These are phyloP conservation scores for Rhabdophis nuchalis DNA, from an alignment of 2,797 vertebrate species.

Conservation along the genomic window DNA sequence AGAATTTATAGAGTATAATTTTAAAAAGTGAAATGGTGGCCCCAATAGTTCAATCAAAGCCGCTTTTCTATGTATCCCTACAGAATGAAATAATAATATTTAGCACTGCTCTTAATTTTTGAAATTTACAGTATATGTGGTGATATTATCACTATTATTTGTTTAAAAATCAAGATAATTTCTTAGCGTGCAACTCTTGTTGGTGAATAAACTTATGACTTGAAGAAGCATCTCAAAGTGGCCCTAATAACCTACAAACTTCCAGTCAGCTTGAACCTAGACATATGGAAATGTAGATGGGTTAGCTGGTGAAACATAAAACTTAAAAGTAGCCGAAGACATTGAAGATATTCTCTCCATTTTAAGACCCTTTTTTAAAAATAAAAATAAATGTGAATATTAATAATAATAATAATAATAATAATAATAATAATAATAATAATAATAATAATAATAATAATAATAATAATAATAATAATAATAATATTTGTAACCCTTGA, in stretches of 20 bases:
- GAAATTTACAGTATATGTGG: not conserved
- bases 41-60: not conserved
- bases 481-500: too few relatives aligned
- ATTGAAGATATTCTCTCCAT: constrained; percentile 65
- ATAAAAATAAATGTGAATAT: not conserved
- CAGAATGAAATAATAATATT: not conserved
- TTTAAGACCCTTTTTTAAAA: constrained; percentile 35
- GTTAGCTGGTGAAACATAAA: constrained; percentile 65
- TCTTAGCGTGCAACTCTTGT: constrained; percentile 18
- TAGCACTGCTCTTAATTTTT: not conserved
- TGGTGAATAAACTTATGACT: constrained; percentile 27
- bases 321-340: constrained; percentile 69
- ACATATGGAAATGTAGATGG: constrained; percentile 56
- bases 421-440: too few relatives aligned
- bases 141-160: constrained; percentile 28
- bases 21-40: not conserved
- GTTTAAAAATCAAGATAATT: not conserved
- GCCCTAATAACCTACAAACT: constrained; percentile 50
- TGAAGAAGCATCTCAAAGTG: constrained; percentile 39
- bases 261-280: constrained; percentile 60
- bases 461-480: too few relatives aligned
- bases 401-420: too few relatives aligned
- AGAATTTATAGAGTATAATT: not conserved
- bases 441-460: too few relatives aligned
- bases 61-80: not conserved